phyloP scores from a whole-genome alignment of 1,140 invertebrate genomes.

The Drosophila virilis region DNA sequence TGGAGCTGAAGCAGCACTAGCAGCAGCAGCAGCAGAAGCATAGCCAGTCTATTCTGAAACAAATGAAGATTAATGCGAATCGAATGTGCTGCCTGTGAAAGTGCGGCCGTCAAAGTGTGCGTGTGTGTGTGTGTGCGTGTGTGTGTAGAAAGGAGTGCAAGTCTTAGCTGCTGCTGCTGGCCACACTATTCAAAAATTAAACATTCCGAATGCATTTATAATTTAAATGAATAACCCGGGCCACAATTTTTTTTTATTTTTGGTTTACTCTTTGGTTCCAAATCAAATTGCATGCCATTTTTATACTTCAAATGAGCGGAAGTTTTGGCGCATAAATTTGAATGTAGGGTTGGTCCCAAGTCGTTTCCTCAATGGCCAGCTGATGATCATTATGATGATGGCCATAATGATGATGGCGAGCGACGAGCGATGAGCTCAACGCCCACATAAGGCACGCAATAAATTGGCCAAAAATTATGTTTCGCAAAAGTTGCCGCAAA shows the following conservation, averaged over 20 bases:
- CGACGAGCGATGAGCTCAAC: constrained; percentile 17
- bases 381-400: constrained; percentile 41
- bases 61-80: constrained; percentile 83
- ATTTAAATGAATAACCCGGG: constrained; percentile 81
- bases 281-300: constrained; percentile 58
- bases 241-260: constrained; percentile 35
- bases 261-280: constrained; percentile 19
- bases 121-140: constrained; percentile 11
- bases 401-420: background rate
- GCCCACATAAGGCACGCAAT: constrained; percentile 61
- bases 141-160: constrained; percentile 57
- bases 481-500: constrained; percentile 76
- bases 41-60: constrained; percentile 78
- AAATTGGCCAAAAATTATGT: constrained; percentile 79
- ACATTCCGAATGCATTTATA: constrained; percentile 82
- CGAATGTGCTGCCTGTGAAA: constrained; percentile 79
- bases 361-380: constrained; percentile 47
- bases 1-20: constrained; percentile 16
- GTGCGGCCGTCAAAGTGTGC: constrained; percentile 49
- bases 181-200: constrained; percentile 79
- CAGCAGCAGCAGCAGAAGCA: constrained; percentile 30
- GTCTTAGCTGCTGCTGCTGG: constrained; percentile 36
- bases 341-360: constrained; percentile 46
- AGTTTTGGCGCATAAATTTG: constrained; percentile 81
- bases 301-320: constrained; percentile 68